phyloP scores from a whole-genome alignment of 2,113 vertebrate genomes.

The Peromyscus maniculatus region DNA sequence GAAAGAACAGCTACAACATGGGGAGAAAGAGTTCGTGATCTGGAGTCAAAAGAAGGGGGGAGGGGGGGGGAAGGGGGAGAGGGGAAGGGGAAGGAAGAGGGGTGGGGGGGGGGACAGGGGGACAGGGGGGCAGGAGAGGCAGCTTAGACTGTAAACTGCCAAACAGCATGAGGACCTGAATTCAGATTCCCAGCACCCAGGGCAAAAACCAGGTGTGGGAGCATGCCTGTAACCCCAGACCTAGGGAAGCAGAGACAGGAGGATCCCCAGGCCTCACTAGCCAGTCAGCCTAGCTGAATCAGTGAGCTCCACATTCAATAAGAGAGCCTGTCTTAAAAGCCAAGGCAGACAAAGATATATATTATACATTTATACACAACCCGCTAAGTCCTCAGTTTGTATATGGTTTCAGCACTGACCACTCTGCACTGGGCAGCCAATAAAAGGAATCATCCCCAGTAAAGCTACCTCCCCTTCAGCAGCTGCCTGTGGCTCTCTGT shows the following conservation, averaged over 20 bases:
- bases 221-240: not conserved
- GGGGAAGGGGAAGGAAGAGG: fast-evolving
- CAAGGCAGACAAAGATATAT: not conserved
- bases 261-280: not conserved
- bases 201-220: not conserved
- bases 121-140: not conserved
- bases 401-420: not conserved
- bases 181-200: not conserved
- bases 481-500: not conserved
- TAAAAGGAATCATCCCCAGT: too few relatives aligned
- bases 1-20: fast-evolving
- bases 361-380: not conserved
- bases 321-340: not conserved
- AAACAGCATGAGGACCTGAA: not conserved
- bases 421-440: not conserved
- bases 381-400: not conserved
- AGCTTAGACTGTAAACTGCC: too few relatives aligned
- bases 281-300: not conserved
- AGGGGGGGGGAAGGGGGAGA: fast-evolving
- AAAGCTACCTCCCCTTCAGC: not conserved
- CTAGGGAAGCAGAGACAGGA: not conserved
- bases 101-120: not conserved
- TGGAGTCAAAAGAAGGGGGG: not conserved
- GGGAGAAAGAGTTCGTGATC: fast-evolving
- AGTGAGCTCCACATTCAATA: not conserved